Evolutionary conservation across 2,113 vertebrate genomes (phyloP), one percentile per base, ranked within the genome.

Genomic region (Phoenicopterus ruber): DNA sequence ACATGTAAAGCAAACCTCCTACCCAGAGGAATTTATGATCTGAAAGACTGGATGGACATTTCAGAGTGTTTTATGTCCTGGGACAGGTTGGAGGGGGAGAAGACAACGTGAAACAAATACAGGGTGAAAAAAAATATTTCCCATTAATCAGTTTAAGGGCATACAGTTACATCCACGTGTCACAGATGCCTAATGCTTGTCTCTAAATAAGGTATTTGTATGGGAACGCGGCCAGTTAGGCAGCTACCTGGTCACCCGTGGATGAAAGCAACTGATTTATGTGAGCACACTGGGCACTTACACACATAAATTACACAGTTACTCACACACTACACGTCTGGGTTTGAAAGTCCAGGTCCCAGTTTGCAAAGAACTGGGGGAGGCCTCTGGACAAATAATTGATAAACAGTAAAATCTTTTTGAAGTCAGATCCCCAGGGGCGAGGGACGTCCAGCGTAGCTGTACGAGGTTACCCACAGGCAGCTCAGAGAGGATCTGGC

Each of bases 261-360:
- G 69, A 85, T 85, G 77, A 91, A 58, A 95, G 36, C 36, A 69
- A 29, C 34, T 89, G 81, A 96, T 95, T 94, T 93, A 94, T 79
- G 77, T 67, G 83, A 87, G 29, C 19, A 67, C 63, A 52, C 7
- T 26, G 29, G 59, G n/a, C 36, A 81, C 78, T 79, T 82, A 40
- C 31, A 54, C 36, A 69, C 46, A 72, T 77, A 93, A 95, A 89
- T 91, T 54, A 87, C 42, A 42, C 36, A 76, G 79, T 61, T 78
- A 65, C 34, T 95, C 63, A 49, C 36, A 29, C 7, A 54, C 36
- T 52, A 18, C 29, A 63, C 1, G 2, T 54, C 38, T 78, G n/a
- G 47, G 24, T 80, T 94, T 87, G 49, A 94, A 94, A 76, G 46
- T 72, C 77, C 52, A 79, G 44, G 31, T 38, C 57, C 9, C 19